Conservation (phyloP, 2,797 vertebrate species). For the Pangasius larnaudii region DNA sequence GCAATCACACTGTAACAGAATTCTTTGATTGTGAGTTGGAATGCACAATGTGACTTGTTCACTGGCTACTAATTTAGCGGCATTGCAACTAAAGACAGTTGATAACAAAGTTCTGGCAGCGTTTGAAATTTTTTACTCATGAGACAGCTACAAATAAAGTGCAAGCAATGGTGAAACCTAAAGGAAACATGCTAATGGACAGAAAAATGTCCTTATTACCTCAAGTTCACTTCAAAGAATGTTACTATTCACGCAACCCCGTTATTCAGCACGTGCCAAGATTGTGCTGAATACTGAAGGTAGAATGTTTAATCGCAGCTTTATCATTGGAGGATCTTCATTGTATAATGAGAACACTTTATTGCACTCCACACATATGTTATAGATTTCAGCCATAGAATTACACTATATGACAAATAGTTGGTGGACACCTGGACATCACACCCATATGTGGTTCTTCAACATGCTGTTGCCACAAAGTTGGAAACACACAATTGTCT, state of each 20-base stretch:
- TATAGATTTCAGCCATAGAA: neutral
- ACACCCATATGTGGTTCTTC: no score
- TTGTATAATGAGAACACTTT: neutral
- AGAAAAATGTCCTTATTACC: neutral
- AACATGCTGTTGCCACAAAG: no score
- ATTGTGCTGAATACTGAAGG: neutral
- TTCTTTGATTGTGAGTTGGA: neutral
- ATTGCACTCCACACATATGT: neutral
- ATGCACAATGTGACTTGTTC: neutral
- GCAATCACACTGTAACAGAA: neutral
- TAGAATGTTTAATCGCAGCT: neutral
- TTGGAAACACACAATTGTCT: no score
- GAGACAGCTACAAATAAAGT: neutral
- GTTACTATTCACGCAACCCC: neutral
- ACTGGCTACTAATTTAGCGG: neutral
- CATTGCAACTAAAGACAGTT: neutral
- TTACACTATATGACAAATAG: neutral
- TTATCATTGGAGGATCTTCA: neutral
- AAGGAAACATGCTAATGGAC: neutral
- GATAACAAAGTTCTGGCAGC: neutral
- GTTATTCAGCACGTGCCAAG: neutral
- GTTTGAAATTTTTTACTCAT: neutral
- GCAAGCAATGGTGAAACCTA: neutral
- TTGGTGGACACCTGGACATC: no score
- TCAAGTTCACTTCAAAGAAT: neutral